A percentile compares a stretch with the other conserved stretches of the same genome.
These are phyloP conservation scores for Oxystoma pomonae DNA, from an alignment of 2,888 invertebrate species.

Conservation along the genomic window DNA sequence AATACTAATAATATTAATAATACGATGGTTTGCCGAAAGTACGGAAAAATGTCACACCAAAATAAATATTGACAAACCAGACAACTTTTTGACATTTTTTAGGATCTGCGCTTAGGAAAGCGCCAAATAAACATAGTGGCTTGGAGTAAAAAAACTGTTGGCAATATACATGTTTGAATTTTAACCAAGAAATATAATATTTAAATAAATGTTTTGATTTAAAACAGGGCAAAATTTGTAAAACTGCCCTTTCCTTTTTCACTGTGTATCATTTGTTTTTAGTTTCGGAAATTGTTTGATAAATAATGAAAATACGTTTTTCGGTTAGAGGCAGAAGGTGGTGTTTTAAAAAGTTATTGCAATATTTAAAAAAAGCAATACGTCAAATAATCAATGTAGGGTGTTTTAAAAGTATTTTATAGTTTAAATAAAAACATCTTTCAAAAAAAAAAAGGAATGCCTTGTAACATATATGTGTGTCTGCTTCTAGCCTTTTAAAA, in stretches of 20 bases:
- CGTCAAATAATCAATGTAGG: no score
- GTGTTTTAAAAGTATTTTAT: no score
- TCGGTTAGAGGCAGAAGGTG: not conserved
- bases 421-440: no score
- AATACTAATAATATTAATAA: no score
- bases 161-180: not conserved
- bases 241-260: not conserved
- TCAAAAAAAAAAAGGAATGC: not conserved
- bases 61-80: not conserved
- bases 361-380: not conserved
- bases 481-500: not conserved
- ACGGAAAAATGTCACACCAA: not conserved
- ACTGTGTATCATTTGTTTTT: no score
- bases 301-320: not conserved
- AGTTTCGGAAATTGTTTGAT: not conserved
- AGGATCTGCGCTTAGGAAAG: not conserved
- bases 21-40: not conserved
- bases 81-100: not conserved
- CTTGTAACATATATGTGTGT: not conserved
- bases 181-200: not conserved
- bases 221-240: not conserved
- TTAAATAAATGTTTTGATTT: not conserved
- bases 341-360: not conserved
- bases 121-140: not conserved
- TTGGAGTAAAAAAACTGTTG: not conserved